Evolutionary conservation across 2,888 invertebrate genomes (phyloP), one percentile per base, ranked within the genome.

Genomic region (Tribolium freemani): DNA sequence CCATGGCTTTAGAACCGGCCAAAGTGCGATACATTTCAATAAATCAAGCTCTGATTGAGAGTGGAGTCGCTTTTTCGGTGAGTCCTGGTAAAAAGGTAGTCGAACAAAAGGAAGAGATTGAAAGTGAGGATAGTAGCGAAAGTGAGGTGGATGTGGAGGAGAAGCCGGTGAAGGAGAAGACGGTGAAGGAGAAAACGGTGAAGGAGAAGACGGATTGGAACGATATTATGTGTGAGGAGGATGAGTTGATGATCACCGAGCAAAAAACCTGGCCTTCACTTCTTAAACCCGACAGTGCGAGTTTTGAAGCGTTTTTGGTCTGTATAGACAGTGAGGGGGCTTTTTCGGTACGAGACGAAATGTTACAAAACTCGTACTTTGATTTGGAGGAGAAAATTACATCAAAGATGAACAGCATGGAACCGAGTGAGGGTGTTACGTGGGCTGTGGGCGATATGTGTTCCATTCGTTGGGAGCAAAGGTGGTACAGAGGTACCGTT

Each of bases 401-500:
- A 11, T 53, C 73, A 3, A 77, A 77, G 48, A 83, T 83, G 48
- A 53, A 26, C 6, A 10, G 9, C 6, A 53, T 20, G 53, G 10
- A 20, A 48, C 26, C 26, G 0, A 26, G 26, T 26, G 2, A 5
- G 9, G 11, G 68, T 13, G 11, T 11, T 38, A 6, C 10, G 6
- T 63, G 63, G 63, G 5, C 21, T 5, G 20, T 20, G 6, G 11
- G 11, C 16, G 91, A 93, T 74, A 88, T 92, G 3, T 94, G 94
- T 82, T 87, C 93, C 30, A 94, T 92, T 0, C 87, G 88, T 70
- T 95, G 90, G 84, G 92, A 94, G 81, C 88, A 89, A 6, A 86
- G 87, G 10, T 93, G 93, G 88, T 95, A 95, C 84, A 88, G 96
- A 69, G 95, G 91, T 4, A 86, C 87, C 80, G 88, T 94, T 1